Percentiles rank a stretch among this genome's conserved stretches.
phyloP scores from a whole-genome alignment of 2,113 vertebrate genomes.

The Phylloscopus whistleri region DNA sequence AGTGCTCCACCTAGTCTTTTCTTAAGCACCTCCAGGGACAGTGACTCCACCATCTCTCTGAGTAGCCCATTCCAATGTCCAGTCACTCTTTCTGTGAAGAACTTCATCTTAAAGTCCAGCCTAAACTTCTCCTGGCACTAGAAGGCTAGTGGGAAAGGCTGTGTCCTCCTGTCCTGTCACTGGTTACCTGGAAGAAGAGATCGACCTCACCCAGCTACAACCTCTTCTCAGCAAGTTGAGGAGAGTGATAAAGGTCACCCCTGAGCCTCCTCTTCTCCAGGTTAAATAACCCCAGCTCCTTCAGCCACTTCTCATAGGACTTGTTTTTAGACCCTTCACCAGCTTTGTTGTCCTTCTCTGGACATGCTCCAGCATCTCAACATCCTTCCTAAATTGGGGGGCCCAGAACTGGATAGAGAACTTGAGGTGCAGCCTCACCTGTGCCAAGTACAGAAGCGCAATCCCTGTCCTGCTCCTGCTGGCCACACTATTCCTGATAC shows the following conservation, averaged over 20 bases:
- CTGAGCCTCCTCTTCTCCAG: background rate
- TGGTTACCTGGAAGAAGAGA: background rate
- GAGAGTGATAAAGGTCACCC: too few relatives aligned
- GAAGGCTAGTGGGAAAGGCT: background rate
- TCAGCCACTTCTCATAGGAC: background rate
- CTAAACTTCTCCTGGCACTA: background rate
- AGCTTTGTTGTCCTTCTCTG: background rate
- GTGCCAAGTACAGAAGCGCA: accelerated
- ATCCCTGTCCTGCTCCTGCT: background rate
- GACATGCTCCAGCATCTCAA: background rate
- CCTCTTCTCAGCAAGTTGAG: background rate
- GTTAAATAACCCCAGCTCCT: background rate
- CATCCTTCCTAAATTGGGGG: background rate
- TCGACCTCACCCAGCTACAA: accelerated
- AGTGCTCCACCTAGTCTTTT: background rate
- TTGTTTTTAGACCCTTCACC: background rate
- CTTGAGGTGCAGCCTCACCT: background rate
- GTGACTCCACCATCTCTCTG: background rate
- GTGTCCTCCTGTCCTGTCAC: background rate
- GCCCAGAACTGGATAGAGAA: background rate
- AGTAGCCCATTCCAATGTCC: background rate
- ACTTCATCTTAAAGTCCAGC: background rate
- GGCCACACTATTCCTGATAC: background rate
- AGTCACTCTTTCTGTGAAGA: background rate
- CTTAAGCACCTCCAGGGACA: background rate